Evolutionary conservation across 2,113 vertebrate species (phyloP).

Genomic region (Carassius carassius): DNA sequence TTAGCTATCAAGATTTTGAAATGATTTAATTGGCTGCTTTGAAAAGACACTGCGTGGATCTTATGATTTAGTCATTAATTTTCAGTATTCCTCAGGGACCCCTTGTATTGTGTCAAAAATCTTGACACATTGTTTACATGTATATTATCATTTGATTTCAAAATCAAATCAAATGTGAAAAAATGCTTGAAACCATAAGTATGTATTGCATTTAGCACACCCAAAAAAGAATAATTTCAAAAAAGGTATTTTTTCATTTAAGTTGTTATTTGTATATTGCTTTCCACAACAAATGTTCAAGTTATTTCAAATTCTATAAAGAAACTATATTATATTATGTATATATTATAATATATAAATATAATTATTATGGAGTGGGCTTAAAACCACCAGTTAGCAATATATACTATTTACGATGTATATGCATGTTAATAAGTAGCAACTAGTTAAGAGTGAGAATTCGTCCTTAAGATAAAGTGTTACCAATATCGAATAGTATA

Average conservation of each 20-base stretch:
- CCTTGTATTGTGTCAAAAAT: background rate
- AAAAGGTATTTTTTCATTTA: background rate
- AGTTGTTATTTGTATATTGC: background rate
- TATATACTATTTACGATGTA: too few relatives aligned
- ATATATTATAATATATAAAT: too few relatives aligned
- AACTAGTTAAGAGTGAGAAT: too few relatives aligned
- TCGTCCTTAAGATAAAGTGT: too few relatives aligned
- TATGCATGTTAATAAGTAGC: too few relatives aligned
- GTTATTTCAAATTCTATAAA: too few relatives aligned
- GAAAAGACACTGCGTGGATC: background rate
- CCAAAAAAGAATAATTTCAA: background rate
- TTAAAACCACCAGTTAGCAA: too few relatives aligned
- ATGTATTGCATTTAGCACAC: background rate
- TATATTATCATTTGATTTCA: background rate
- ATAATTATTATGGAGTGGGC: too few relatives aligned
- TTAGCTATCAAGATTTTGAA: background rate
- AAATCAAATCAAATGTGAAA: background rate
- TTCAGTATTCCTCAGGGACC: background rate
- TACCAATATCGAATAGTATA: too few relatives aligned
- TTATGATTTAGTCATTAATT: background rate
- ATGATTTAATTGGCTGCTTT: background rate
- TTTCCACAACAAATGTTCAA: background rate
- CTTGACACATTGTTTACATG: background rate
- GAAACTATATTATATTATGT: too few relatives aligned
- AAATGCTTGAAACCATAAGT: background rate